Conservation (phyloP, 2,888 invertebrate genomes). For the Neoascia interrupta region DNA sequence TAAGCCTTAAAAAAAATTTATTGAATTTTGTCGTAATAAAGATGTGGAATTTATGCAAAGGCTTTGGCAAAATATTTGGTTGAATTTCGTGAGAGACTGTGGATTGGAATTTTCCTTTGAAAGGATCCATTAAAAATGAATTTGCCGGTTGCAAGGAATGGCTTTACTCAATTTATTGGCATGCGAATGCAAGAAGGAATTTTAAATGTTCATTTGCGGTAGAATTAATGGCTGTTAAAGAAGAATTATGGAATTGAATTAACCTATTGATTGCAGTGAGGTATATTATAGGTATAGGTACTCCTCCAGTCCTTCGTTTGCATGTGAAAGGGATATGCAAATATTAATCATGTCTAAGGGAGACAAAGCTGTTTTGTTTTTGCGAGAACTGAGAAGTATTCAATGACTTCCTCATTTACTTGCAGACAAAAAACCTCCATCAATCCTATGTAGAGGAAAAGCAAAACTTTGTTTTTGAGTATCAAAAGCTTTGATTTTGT, state of each 20-base stretch:
- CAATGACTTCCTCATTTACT: no score
- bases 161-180: conserved; percentile 1
- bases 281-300: no score
- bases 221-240: conserved; percentile 10
- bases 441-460: no score
- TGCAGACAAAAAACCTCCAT: no score
- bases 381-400: no score
- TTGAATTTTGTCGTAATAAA: neutral
- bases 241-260: conserved; percentile 7
- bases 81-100: neutral
- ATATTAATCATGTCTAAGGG: no score
- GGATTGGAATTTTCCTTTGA: conserved; percentile 15
- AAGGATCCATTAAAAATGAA: conserved; percentile 54
- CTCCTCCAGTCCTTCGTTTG: no score
- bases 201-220: conserved; percentile 32
- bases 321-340: no score
- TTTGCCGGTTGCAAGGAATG: conserved; percentile 4
- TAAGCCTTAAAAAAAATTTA: neutral
- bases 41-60: conserved; percentile 4
- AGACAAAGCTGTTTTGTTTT: no score
- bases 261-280: conserved; percentile 1
- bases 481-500: no score
- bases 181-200: conserved; percentile 12
- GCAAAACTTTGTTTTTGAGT: no score
- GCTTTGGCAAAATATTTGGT: no score